Evolutionary conservation across 92 coral and sea anemone genomes (phyloP), one percentile per base, ranked within the genome.

Genomic region (Porites evermanni): DNA sequence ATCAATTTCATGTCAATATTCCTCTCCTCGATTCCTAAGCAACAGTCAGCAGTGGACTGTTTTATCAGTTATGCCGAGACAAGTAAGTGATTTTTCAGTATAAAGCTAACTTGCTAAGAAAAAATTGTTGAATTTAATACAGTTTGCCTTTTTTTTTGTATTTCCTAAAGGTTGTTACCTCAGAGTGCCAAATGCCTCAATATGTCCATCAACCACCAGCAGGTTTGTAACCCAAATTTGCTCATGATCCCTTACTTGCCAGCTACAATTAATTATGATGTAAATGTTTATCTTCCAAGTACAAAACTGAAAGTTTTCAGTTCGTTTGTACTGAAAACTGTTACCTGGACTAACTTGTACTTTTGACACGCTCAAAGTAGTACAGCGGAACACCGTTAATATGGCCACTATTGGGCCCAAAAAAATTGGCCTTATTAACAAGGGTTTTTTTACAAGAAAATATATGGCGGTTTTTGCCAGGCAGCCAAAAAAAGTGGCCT

Each of bases 141-240:
- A 38, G 64, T 51, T 8, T 78, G 32, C 18, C 59, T 19, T 53
- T 67, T 26, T 26, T 53, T 3, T 80, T 7, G 20, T 54, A 8
- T 81, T 24, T 11, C 67, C 58, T 54, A 3, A 50, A 53, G 77
- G 77, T 81, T 52, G 75, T 53, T 44, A 60, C 53, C 77, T 24
- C 18, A 38, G 64, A 70, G 68, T 77, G 67, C 77, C 85, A 56
- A 26, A 70, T 81, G 85, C 63, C 77, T 70, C 68, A 81, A 13
- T 2, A 81, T 81, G 85, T 81, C 85, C 63, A 81, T 53, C 38
- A 81, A 70, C 68, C 14, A 29, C 5, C 64, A 70, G 3, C 77
- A 70, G 85, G 85, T 81, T 69, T 8, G 77, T 69, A 10, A 5
- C 64, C 13, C 11, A 19, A 6, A 53, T 8, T 14, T 23, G 14